These are phyloP conservation scores for Antennarius maculatus DNA, from an alignment of 2,797 vertebrate species.

Conservation along the genomic window DNA sequence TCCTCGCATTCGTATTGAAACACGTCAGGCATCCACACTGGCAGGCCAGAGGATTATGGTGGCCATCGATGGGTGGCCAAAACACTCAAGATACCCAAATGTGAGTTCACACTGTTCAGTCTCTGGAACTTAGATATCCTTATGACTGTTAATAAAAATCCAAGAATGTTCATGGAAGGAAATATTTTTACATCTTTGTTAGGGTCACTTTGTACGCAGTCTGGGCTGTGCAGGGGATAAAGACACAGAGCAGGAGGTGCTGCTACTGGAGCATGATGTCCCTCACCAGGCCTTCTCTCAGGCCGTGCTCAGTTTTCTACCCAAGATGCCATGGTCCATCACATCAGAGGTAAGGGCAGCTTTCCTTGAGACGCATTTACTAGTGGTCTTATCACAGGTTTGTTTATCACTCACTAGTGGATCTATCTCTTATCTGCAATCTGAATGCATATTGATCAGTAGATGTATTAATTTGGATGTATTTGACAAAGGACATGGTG, in stretches of 20 bases:
- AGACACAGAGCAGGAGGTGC: conserved; percentile 93
- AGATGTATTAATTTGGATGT: conserved; percentile 2
- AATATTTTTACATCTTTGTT: background rate
- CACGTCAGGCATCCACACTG: conserved; percentile 88
- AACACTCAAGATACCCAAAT: conserved; percentile 96
- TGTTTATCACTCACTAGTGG: background rate
- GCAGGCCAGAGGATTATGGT: conserved; percentile 95
- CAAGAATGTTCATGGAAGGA: background rate
- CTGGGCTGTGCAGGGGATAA: conserved; percentile 92
- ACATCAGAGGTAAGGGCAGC: conserved; percentile 83
- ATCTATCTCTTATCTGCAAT: background rate
- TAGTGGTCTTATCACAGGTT: background rate
- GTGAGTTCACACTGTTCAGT: conserved; percentile 75
- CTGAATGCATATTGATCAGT: background rate
- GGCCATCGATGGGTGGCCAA: conserved; percentile 96
- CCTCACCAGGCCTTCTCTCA: conserved; percentile 97
- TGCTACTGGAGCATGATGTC: conserved; percentile 96
- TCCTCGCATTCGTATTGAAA: conserved; percentile 96
- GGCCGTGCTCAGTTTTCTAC: conserved; percentile 92
- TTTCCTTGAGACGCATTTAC: background rate
- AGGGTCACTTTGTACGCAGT: conserved; percentile 98
- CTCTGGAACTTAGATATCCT: background rate
- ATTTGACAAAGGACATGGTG: conserved; percentile 85
- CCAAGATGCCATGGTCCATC: conserved; percentile 94
- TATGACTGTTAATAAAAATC: background rate